Evolutionary conservation across 2,797 vertebrate genomes (phyloP), one percentile per base, ranked within the genome.

Genomic region (Melanotaenia boesemani): DNA sequence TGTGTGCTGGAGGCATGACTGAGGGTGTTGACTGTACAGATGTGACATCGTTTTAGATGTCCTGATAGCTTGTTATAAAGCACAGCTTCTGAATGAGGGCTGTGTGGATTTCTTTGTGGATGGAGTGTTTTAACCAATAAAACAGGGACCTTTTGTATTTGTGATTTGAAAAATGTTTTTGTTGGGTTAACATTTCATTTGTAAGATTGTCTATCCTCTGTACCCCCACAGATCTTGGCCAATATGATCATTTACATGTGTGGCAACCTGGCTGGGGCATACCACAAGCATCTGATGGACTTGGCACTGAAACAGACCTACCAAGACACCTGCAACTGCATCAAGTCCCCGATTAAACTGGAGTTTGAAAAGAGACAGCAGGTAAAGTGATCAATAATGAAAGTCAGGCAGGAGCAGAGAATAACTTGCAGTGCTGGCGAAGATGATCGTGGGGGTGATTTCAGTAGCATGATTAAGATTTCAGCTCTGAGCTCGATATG

Each of bases 231-330:
- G 98, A 97, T 99, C 83, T 76, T 99, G 93, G 98, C 98, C 77
- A 99, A 99, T 6, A 93, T 97, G 63, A 97, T 99, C 32, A 99
- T 99, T 89, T 99, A 99, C 87, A 92, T 98, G 92, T 99, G 98
- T 2, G 98, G 98, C 46, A 99, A 98, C 94, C 93, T 99, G 95
- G 98, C 96, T 0, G 98, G 98, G 11, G 97, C 97, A 0, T 99
- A 99, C 88, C 98, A 99, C 88, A 99, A 99, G 46, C 98, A 99
- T 64, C 94, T 99, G 75, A 99, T 99, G 97, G 97, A 99, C 52
- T 89, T 99, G 5, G 98, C 98, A 0, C 94, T 99, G 11, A 96
- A 97, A 86, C 98, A 99, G 80, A 99, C 98, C 0, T 99, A 99
- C 76, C 96, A 97, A 80, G 98, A 99, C 92, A 99, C 97, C 0